phyloP scores from a whole-genome alignment of 2,113 vertebrate species.

The Sphyrna mokarran region DNA sequence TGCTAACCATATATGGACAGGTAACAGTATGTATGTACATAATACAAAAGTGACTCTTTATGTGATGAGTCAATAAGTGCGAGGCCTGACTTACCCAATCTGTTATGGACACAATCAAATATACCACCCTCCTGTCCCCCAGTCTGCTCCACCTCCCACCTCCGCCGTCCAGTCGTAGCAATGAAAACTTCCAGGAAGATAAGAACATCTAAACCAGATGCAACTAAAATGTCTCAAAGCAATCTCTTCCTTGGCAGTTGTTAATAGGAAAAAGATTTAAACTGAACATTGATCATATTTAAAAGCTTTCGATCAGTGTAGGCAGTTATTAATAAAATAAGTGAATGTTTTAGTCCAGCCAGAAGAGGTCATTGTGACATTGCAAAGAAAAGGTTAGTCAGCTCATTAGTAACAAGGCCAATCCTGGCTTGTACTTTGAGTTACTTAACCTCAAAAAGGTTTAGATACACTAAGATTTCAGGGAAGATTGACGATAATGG shows the following conservation, averaged over 20 bases:
- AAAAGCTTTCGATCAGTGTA: neutral
- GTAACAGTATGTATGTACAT: neutral
- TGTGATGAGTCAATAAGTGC: neutral
- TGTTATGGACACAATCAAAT: neutral
- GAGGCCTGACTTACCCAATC: neutral
- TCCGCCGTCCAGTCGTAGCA: neutral
- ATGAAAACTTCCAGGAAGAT: neutral
- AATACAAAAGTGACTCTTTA: no score
- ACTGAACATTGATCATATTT: conserved; percentile 2
- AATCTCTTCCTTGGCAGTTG: neutral
- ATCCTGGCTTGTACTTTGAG: neutral
- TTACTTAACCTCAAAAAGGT: neutral
- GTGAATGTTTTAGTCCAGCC: neutral
- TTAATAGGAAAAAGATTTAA: neutral
- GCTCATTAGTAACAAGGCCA: neutral
- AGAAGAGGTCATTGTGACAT: neutral
- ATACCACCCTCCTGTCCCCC: no score
- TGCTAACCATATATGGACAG: neutral
- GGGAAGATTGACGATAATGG: neutral
- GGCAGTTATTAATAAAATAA: neutral
- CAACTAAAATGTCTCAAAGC: conserved; percentile 4
- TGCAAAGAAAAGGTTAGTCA: neutral
- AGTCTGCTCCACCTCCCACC: no score
- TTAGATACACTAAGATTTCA: neutral
- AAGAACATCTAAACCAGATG: neutral